Base-by-base conservation (phyloP, 2,888 invertebrate species). In the Muscina levida region DNA sequence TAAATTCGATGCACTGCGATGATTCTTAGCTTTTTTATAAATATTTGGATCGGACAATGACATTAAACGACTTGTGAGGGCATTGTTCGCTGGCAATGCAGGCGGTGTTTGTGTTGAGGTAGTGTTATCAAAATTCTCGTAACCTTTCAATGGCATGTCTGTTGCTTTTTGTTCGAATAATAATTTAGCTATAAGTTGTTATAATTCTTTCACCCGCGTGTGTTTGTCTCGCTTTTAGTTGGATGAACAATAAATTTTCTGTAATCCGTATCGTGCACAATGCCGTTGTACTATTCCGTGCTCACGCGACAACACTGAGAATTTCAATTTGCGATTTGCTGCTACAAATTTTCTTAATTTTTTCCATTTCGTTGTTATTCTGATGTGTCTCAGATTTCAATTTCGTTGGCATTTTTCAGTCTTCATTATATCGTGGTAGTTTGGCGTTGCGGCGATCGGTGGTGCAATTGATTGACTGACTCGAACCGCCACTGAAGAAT, bases 101-200 rank as follows among this genome's bases (percentile, higher is more conserved):
- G 17, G 53, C 2, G 11, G 2, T 19, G 48, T 13, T 11, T 11
- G 13, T 26, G 39, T 17, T 6, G 11, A 11, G 11, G 4, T 24
- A 1, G 48, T 26, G n/a, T 80, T 79, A 79, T 85, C 84, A 22
- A 86, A 77, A 84, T 85, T 82, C 62, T 85, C 84, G 48, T 86
- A 86, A 15, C 82, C 85, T 48, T 76, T 73, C 0, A 70, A 48
- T 10, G 53, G 22, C 53, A 53, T 53, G 2, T 53, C 22, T 51
- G 51, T 22, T 53, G 24, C 11, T 22, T 53, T 46, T 17, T 19
- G 2, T 48, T 19, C 5, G 1, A 19, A 48, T 19, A 48, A 31
- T 8, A 5, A 8, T 31, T 31, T 31, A 3, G 31, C 31, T 31
- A 4, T 11, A 17, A 46, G 46, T 46, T 46, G 46, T 37, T 37